Base-by-base conservation (phyloP, 2,888 invertebrate species). In the Mylabris sibirica region DNA sequence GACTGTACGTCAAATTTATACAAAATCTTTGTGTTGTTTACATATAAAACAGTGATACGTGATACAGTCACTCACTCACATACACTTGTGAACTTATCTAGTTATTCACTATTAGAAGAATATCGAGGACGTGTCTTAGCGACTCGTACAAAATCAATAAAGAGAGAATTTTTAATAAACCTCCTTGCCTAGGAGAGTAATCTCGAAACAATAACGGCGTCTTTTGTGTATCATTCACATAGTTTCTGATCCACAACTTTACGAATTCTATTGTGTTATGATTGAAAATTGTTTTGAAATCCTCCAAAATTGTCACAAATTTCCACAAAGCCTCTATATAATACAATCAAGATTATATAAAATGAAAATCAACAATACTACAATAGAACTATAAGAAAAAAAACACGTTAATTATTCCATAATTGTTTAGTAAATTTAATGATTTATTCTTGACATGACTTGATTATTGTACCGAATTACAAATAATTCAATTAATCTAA, bases 1-100 rank as follows among this genome's bases (percentile, higher is more conserved):
- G 63, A 69, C 63, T 65, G 60, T 63, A 66, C 66, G 63, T 69
- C 69, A 63, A 60, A 66, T 66, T 69, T 63, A 66, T 63, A 61
- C 53, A 44, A 63, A 34, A 30, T 6, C 60, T 66, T 65, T 30
- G 38, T 17, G 35, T 34, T 26, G 34, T 17, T 60, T 65, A 59
- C 60, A 30, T 20, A n/a, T n/a, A n/a, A n/a, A 26, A 62, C 59
- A 44, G 60, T 17, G 68, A 59, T 53, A 64, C 61, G 24, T 24
- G 9, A n/a, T n/a, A n/a, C n/a, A n/a, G n/a, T n/a, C n/a, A n/a
- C 59, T 14, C 34, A 34, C 34, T 8, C 34, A 38, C 12, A 38
- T 12, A 3, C 12, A 38, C 3, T 5, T 35, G 35, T 59, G 26
- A 38, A 38, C 38, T 9, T 38, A 38, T 12, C 38, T 9, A 30